Evolutionary conservation across 2,113 vertebrate species (phyloP).

Genomic region (Chinchilla lanigera): DNA sequence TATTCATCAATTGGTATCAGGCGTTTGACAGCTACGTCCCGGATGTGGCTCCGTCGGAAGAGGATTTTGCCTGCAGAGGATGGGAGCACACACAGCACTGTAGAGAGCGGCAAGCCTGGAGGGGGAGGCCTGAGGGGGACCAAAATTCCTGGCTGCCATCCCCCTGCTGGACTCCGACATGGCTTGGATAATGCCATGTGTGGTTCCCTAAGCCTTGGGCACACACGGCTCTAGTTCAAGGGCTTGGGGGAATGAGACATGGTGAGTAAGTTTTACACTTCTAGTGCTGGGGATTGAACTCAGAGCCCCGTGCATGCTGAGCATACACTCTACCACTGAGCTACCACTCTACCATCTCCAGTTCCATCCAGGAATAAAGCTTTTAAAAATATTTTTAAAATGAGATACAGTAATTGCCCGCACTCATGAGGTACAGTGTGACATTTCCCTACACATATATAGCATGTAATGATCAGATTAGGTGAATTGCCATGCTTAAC

Average conservation of each 20-base stretch:
- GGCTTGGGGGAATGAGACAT: not conserved
- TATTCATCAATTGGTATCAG: constrained; percentile 98
- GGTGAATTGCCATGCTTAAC: not conserved
- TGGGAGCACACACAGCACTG: not conserved
- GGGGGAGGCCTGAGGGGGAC: not conserved
- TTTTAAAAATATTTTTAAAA: not conserved
- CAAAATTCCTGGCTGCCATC: not conserved
- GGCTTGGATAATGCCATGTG: not conserved
- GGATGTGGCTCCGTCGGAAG: constrained; percentile 97
- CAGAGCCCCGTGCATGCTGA: not conserved
- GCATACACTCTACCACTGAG: not conserved
- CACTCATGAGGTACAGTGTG: not conserved
- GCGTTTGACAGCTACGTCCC: constrained; percentile 97
- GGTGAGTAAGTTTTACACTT: not conserved
- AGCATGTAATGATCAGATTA: not conserved
- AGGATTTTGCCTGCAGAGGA: constrained; percentile 96
- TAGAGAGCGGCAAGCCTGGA: not conserved
- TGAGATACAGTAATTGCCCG: not conserved
- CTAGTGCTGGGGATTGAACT: not conserved
- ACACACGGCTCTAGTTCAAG: not conserved
- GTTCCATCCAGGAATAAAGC: not conserved
- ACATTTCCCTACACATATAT: not conserved
- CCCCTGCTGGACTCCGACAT: not conserved
- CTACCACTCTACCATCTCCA: not conserved
- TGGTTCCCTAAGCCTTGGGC: not conserved